These are phyloP conservation scores for Acanthosepion pharaonis DNA, from an alignment of 2,888 invertebrate genomes.

Conservation along the genomic window DNA sequence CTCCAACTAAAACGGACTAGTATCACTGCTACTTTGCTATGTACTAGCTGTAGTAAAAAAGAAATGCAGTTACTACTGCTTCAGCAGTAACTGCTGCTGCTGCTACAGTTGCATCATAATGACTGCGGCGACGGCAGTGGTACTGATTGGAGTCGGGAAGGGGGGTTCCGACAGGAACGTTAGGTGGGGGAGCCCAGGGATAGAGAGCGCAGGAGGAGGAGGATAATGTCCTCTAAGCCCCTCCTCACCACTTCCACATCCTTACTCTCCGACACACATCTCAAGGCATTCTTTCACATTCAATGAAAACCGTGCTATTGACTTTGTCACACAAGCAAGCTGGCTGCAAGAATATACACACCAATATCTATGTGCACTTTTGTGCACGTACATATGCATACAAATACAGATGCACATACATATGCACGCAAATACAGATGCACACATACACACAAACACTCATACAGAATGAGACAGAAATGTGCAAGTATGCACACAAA, in stretches of 20 bases:
- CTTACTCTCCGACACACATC: background rate
- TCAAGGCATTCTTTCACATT: no score
- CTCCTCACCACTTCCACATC: background rate
- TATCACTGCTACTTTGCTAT: background rate
- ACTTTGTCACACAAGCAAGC: background rate
- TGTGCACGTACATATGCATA: background rate
- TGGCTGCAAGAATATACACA: background rate
- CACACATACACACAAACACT: background rate
- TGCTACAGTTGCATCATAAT: background rate
- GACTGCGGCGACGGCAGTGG: background rate
- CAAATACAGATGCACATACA: background rate
- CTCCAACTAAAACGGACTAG: slow-evolving; percentile 25
- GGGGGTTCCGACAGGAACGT: background rate
- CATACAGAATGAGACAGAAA: background rate
- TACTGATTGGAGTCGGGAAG: background rate
- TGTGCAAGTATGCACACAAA: background rate
- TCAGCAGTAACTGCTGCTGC: background rate
- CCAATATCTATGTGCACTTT: background rate
- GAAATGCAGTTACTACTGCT: slow-evolving; percentile 22
- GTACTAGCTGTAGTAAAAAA: background rate
- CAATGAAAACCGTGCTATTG: background rate
- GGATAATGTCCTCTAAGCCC: background rate
- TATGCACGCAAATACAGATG: background rate
- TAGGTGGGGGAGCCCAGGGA: background rate
- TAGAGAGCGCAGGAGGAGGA: background rate